Conservation (phyloP, 2,888 invertebrate genomes). For the Volucella zonaria region DNA sequence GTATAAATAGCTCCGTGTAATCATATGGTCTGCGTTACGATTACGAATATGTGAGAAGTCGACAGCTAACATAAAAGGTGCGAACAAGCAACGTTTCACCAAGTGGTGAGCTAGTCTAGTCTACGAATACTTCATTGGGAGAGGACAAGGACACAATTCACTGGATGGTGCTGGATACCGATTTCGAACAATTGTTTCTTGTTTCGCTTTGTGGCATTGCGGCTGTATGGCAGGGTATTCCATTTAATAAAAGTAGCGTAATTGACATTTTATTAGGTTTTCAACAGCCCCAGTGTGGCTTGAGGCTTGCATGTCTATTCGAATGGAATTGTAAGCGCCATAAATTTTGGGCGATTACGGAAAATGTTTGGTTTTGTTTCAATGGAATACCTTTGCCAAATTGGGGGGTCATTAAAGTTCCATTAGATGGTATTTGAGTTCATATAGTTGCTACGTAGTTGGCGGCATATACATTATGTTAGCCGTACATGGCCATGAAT, state of each 20-base stretch:
- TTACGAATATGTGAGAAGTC: slow-evolving; percentile 9
- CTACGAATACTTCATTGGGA: background rate
- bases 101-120: background rate
- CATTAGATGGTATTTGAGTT: slow-evolving; percentile 61
- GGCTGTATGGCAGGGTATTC: slow-evolving; percentile 21
- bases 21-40: slow-evolving; percentile 39
- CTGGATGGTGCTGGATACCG: slow-evolving; percentile 1
- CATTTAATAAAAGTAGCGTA: slow-evolving; percentile 50
- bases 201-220: slow-evolving; percentile 13
- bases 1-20: slow-evolving; percentile 64
- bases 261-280: slow-evolving; percentile 70
- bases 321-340: slow-evolving; percentile 32
- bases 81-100: slow-evolving; percentile 39
- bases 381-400: slow-evolving; percentile 56
- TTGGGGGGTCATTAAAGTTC: slow-evolving; percentile 66
- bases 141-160: slow-evolving; percentile 57
- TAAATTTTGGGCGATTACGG: slow-evolving; percentile 18
- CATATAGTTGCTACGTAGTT: slow-evolving; percentile 27
- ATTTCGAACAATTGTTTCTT: slow-evolving; percentile 44
- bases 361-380: slow-evolving; percentile 42
- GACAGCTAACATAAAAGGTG: slow-evolving; percentile 60
- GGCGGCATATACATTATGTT: slow-evolving; percentile 8
- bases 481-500: background rate
- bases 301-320: slow-evolving; percentile 40
- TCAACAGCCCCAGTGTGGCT: slow-evolving; percentile 14